phyloP scores from a whole-genome alignment of 1,140 invertebrate species.

The Chelonus insularis region DNA sequence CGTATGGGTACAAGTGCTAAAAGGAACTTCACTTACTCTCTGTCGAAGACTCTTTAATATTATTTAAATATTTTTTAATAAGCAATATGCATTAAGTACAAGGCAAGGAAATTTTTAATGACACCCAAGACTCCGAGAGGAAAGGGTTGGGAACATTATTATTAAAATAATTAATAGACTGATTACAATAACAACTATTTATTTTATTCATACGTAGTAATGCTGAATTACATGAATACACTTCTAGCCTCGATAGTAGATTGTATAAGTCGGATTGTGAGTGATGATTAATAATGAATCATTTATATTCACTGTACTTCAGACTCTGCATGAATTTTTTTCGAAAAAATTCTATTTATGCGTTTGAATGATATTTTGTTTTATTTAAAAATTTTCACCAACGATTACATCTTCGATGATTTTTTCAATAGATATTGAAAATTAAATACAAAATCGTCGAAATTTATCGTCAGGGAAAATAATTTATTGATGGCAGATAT shows the following conservation, averaged over 20 bases:
- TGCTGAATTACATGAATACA: conserved; percentile 62
- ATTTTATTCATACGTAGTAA: conserved; percentile 58
- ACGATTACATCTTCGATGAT: neutral
- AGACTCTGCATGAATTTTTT: too few species aligned
- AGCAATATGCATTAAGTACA: too few species aligned
- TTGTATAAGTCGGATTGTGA: conserved; percentile 44
- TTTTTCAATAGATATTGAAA: too few species aligned
- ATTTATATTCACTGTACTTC: neutral
- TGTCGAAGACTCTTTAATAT: too few species aligned
- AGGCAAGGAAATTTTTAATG: too few species aligned
- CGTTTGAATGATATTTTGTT: too few species aligned
- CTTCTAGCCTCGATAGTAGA: conserved; percentile 57
- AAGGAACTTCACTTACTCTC: neutral
- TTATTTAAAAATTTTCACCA: neutral
- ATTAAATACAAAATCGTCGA: too few species aligned
- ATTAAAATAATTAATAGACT: too few species aligned
- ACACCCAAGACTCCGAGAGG: too few species aligned
- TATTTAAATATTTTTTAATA: too few species aligned
- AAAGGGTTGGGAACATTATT: too few species aligned
- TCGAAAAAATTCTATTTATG: too few species aligned
- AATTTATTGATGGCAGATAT: conserved; percentile 17
- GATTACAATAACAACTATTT: conserved; percentile 62
- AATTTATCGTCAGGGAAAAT: neutral
- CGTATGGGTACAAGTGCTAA: neutral
- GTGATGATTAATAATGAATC: neutral